phyloP scores from a whole-genome alignment of 2,888 invertebrate genomes.

The Hyposoter didymator region DNA sequence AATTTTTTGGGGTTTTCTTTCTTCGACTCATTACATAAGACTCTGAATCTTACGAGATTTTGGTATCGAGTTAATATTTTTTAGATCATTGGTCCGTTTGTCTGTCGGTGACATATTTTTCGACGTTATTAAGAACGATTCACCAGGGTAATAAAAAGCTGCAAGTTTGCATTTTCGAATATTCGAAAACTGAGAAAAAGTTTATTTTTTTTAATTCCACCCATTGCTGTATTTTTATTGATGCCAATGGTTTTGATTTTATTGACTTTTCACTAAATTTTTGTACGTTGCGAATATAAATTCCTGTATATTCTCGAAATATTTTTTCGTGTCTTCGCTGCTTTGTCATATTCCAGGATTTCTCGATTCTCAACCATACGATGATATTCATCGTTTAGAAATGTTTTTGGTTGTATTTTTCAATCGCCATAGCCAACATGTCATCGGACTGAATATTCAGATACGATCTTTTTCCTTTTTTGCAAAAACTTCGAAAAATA shows the following conservation, averaged over 20 bases:
- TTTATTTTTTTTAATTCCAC: not conserved
- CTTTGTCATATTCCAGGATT: not conserved
- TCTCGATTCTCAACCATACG: not conserved
- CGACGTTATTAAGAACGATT: conserved; percentile 8
- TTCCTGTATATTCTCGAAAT: not conserved
- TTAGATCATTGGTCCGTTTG: conserved; percentile 58
- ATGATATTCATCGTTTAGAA: not conserved
- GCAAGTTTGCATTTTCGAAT: too few species aligned
- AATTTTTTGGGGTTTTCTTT: conserved; percentile 3
- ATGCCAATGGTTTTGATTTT: not conserved
- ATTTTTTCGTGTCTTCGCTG: not conserved
- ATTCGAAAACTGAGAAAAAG: not conserved
- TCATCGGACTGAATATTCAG: not conserved
- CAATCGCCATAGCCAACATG: not conserved
- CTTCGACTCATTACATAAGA: conserved; percentile 27
- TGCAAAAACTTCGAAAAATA: not conserved
- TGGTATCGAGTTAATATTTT: conserved; percentile 42
- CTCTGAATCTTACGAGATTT: conserved; percentile 24
- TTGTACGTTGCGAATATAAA: not conserved
- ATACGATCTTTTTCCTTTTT: not conserved
- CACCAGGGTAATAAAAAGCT: not conserved
- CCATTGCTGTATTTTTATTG: not conserved
- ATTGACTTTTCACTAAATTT: not conserved
- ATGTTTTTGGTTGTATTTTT: not conserved
- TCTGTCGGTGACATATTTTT: conserved; percentile 21